A percentile compares a stretch with the other conserved stretches of the same genome.
Conservation (phyloP, 2,797 vertebrate species). For the Clarias fuscus region DNA sequence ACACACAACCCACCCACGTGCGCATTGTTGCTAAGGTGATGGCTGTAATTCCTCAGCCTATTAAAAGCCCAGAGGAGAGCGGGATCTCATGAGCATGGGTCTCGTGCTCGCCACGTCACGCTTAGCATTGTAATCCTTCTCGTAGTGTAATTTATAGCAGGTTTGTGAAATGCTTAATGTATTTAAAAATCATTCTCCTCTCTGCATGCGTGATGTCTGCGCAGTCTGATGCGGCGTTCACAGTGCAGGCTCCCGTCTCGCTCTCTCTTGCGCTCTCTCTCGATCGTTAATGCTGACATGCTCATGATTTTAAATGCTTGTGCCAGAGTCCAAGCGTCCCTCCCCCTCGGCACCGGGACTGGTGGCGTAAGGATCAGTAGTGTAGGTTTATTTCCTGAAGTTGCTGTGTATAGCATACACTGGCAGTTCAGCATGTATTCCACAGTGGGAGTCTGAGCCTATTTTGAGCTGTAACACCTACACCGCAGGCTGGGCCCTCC, state of each 20-base stretch:
- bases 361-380: background rate
- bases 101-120: background rate
- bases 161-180: background rate
- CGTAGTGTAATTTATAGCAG: background rate
- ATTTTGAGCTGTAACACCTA: slow-evolving; percentile 55
- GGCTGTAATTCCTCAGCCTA: slow-evolving; percentile 61
- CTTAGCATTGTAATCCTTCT: background rate
- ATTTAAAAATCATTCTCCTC: background rate
- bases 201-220: background rate
- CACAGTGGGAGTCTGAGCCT: slow-evolving; percentile 49
- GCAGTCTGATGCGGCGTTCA: background rate
- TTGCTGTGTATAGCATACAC: slow-evolving; percentile 14
- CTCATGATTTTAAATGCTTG: background rate
- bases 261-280: background rate
- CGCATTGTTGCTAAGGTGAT: slow-evolving; percentile 66
- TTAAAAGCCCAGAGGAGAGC: slow-evolving; percentile 62
- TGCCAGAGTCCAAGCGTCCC: background rate
- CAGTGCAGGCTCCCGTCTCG: background rate
- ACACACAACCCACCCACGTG: slow-evolving; percentile 57
- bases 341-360: background rate
- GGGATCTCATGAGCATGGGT: slow-evolving; percentile 24
- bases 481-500: slow-evolving; percentile 36
- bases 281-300: background rate
- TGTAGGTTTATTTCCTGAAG: background rate
- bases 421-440: slow-evolving; percentile 34